phyloP scores from a whole-genome alignment of 2,797 vertebrate genomes.

The Sebastes taczanowskii region DNA sequence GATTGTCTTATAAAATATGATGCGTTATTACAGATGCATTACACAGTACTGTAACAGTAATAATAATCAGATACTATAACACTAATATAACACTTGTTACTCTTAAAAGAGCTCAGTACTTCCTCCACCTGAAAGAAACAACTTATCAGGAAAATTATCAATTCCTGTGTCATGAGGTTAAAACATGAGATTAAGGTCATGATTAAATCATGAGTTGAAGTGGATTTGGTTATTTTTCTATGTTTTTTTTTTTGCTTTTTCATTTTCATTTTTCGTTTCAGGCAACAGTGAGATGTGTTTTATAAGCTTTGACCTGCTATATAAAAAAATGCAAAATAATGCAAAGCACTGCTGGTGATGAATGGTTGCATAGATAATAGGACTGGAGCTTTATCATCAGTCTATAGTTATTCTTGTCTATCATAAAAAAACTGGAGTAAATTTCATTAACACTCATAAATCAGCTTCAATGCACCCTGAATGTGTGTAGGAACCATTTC shows the following conservation, averaged over 20 bases:
- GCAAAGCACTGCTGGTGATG: not conserved
- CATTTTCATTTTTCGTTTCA: not conserved
- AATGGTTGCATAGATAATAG: not conserved
- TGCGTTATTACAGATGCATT: not conserved
- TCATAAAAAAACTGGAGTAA: not conserved
- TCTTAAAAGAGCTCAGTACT: no score
- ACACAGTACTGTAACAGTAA: not conserved
- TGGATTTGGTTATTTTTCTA: not conserved
- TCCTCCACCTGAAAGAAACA: not conserved
- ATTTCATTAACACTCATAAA: not conserved
- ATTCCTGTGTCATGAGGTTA: constrained; percentile 41
- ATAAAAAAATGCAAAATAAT: not conserved
- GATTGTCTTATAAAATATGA: not conserved
- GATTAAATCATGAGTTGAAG: not conserved
- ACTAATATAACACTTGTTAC: not conserved
- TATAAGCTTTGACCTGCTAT: not conserved
- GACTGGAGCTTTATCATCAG: not conserved
- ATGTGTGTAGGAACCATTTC: not conserved
- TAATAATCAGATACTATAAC: not conserved
- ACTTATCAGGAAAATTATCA: constrained; percentile 20
- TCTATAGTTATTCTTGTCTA: not conserved
- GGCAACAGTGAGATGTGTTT: not conserved
- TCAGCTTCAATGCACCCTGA: not conserved
- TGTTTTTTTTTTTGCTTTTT: not conserved
- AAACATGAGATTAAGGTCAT: not conserved